Base-by-base conservation (phyloP, 2,797 vertebrate species). In the Sparidentex hasta region DNA sequence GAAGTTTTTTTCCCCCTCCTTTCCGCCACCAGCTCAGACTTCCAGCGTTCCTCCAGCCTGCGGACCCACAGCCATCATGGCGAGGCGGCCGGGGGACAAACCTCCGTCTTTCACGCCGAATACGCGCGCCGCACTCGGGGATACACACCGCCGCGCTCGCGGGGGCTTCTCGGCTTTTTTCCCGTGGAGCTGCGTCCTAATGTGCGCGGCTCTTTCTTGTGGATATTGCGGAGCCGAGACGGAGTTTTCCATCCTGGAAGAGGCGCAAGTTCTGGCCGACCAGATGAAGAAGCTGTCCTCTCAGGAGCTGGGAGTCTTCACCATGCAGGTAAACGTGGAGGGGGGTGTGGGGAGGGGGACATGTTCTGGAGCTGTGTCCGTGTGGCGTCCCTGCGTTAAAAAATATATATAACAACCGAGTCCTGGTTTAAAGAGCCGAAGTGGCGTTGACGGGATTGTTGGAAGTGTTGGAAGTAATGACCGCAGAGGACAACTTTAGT, bases 231-330 rank as follows among this genome's bases (percentile, higher is more conserved):
- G 87, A 80, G 95, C 96, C 0, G 96, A 97, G 25, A 94, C 96
- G 57, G 98, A 98, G 89, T 97, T 98, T 93, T 97, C 97, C 77
- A 98, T 99, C 93, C 93, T 98, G 94, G 97, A 98, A 54, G 97
- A 98, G 76, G 97, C 97, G 57, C 97, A 97, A 90, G 96, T 99
- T 84, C 83, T 99, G 91, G 95, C 98, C 52, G 93, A 95, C 27
- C 98, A 99, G 87, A 99, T 99, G 97, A 96, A 95, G 65, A 97
- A 96, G 80, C 95, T 99, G 55, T 97, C 97, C 29, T 92, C 96
- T 0, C 97, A 99, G 93, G 98, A 99, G 93, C 96, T 99, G 80
- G 96, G 98, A 76, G 98, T 98, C 57, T 96, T 97, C 81, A 97
- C 96, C 9, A 97, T 99, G 98, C 97, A 98, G 98, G 98, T 99